These are phyloP conservation scores for Lepidochrysops patricia DNA, from an alignment of 2,888 invertebrate species.

Conservation along the genomic window DNA sequence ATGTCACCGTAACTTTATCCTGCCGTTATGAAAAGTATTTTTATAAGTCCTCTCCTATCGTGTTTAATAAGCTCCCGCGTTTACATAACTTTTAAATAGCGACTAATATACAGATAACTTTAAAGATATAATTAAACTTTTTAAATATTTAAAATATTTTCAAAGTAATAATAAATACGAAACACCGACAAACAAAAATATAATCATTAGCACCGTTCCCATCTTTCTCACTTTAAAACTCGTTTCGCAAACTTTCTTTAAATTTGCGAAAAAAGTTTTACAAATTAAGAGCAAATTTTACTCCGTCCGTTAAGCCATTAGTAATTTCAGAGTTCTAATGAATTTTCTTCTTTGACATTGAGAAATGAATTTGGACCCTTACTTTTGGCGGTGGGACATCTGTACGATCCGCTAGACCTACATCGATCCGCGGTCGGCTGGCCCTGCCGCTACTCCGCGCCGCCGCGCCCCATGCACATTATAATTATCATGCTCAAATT, in stretches of 20 bases:
- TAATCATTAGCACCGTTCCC: conserved; percentile 63
- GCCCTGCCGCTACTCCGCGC: conserved; percentile 28
- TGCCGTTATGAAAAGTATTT: conserved; percentile 30
- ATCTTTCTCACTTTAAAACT: conserved; percentile 67
- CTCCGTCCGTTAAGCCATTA: conserved; percentile 72
- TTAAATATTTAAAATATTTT: conserved; percentile 13
- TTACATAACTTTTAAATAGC: background rate
- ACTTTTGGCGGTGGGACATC: conserved; percentile 50
- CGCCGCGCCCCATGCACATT: conserved; percentile 14
- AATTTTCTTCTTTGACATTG: conserved; percentile 73
- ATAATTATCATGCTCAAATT: background rate
- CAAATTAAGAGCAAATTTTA: conserved; percentile 73
- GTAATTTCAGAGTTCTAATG: conserved; percentile 74
- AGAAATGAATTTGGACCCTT: conserved; percentile 68
- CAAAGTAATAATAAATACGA: conserved; percentile 20
- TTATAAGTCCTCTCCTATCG: conserved; percentile 9
- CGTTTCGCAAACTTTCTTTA: conserved; percentile 63
- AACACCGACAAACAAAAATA: conserved; percentile 42
- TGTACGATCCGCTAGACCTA: conserved; percentile 38
- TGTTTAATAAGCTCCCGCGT: background rate
- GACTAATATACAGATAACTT: no score
- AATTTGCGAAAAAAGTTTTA: conserved; percentile 67
- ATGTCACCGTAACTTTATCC: conserved; percentile 38
- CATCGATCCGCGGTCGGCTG: conserved; percentile 41
- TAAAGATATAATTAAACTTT: background rate